Conservation (phyloP, 2,888 invertebrate species). For the Acholoe squamosa region DNA sequence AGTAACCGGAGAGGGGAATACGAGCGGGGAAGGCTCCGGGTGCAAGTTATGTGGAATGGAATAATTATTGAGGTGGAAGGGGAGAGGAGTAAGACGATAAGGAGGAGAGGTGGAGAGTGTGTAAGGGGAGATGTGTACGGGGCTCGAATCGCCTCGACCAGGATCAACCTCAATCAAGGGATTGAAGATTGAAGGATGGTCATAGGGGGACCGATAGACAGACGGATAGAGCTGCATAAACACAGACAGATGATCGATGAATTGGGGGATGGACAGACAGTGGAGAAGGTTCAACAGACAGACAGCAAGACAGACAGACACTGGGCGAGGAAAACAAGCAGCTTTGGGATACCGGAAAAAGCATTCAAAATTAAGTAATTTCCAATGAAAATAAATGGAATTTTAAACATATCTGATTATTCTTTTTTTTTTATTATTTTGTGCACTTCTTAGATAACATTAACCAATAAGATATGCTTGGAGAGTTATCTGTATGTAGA, state of each 20-base stretch:
- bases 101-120: constrained; percentile 1
- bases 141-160: neutral
- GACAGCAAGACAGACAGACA: neutral
- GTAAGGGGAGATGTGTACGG: neutral
- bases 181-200: neutral
- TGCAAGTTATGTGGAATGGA: constrained; percentile 50
- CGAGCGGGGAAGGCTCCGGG: constrained; percentile 9
- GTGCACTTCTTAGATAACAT: no score
- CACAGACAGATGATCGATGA: neutral
- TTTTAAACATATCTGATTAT: no score
- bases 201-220: neutral
- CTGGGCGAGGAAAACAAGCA: neutral
- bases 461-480: no score
- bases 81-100: neutral
- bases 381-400: no score
- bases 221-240: neutral
- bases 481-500: no score
- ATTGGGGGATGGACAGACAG: neutral
- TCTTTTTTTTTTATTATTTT: no score
- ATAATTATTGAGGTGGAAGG: constrained; percentile 51
- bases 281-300: neutral
- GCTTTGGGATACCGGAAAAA: no score
- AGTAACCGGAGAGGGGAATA: neutral
- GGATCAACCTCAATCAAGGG: neutral
- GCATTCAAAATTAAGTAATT: no score